Evolutionary conservation across 2,888 invertebrate genomes (phyloP).

Genomic region (Maniola hyperantus): DNA sequence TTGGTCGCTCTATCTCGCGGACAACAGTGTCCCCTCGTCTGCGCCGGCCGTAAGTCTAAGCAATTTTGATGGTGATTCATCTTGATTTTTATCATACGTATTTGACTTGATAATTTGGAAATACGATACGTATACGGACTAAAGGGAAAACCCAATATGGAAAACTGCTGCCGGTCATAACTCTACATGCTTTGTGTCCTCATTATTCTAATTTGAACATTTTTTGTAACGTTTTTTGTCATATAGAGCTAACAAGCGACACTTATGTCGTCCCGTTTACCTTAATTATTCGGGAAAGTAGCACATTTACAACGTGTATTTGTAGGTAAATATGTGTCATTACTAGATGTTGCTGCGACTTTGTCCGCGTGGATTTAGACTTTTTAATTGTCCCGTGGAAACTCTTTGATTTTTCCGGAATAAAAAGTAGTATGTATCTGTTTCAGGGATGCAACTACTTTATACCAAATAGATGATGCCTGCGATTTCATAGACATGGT

Average conservation of each 20-base stretch:
- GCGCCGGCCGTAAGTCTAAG: background rate
- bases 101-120: slow-evolving; percentile 9
- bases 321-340: background rate
- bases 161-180: slow-evolving; percentile 4
- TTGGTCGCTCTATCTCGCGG: no score
- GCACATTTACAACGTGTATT: no score
- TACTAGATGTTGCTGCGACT: no score
- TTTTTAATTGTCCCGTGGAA: no score
- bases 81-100: background rate
- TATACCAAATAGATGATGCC: no score
- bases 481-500: no score
- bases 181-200: background rate
- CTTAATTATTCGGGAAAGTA: background rate
- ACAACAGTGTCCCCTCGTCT: no score
- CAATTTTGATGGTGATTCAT: slow-evolving; percentile 1
- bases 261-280: background rate
- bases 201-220: background rate
- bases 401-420: no score
- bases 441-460: no score
- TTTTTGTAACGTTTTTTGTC: background rate
- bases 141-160: slow-evolving; percentile 8
- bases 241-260: background rate
- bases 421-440: no score
- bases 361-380: no score
- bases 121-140: background rate